Evolutionary conservation across 92 coral and sea anemone genomes (phyloP).

Genomic region (Parazoanthus atlanticus): DNA sequence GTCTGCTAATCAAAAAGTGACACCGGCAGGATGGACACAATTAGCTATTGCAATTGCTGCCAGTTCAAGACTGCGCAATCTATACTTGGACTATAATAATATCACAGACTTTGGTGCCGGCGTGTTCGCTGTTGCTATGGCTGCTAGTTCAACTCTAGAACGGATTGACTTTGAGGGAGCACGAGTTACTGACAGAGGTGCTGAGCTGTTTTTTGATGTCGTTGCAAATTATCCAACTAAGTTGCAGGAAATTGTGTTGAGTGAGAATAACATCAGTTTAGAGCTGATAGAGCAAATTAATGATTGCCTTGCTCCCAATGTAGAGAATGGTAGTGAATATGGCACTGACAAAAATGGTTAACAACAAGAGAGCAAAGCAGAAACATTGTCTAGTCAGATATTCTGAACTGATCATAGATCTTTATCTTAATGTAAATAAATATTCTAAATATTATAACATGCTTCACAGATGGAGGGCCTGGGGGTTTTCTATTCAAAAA

Average conservation of each 20-base stretch:
- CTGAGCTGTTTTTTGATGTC: constrained; percentile 78
- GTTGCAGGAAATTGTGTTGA: constrained; percentile 81
- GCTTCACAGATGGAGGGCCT: no score
- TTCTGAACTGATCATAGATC: no score
- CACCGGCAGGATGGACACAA: constrained; percentile 91
- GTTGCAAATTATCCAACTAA: constrained; percentile 82
- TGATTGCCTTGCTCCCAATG: constrained; percentile 59
- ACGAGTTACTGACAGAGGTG: constrained; percentile 87
- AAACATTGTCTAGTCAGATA: background rate
- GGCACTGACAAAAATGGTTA: constrained; percentile 38
- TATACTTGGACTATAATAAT: constrained; percentile 87
- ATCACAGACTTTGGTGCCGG: constrained; percentile 95
- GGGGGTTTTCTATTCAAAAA: no score
- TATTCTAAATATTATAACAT: no score
- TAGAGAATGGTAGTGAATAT: constrained; percentile 39
- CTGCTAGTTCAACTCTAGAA: constrained; percentile 78
- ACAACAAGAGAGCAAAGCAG: constrained; percentile 31
- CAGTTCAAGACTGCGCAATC: constrained; percentile 69
- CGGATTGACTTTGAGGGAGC: constrained; percentile 93
- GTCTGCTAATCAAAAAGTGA: constrained; percentile 83
- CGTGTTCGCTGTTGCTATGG: constrained; percentile 92
- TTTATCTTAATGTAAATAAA: no score
- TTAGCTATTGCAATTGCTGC: constrained; percentile 97
- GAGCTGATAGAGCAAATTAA: constrained; percentile 87
- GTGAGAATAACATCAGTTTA: constrained; percentile 81